Evolutionary conservation across 35 echinoderm and acorn worm genomes (phyloP).

Genomic region (Diadema setosum): DNA sequence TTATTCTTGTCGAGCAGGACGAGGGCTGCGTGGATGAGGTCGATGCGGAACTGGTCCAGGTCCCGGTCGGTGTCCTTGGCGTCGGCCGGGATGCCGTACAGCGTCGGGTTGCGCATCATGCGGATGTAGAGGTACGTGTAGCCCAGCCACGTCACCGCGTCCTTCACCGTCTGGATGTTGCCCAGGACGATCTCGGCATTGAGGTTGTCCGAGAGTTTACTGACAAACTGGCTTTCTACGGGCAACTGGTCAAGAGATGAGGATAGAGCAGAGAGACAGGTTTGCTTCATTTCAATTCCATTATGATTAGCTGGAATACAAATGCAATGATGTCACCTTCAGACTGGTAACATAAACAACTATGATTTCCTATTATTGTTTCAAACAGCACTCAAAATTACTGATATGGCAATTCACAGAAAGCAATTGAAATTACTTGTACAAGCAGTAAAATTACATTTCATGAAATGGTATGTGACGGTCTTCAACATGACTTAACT

Average conservation of each 20-base stretch:
- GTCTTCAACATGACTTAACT: too few relatives aligned
- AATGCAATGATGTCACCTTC: too few relatives aligned
- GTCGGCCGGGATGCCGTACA: conserved; percentile 80
- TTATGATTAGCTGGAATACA: too few relatives aligned
- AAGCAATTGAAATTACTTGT: too few relatives aligned
- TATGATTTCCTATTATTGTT: too few relatives aligned
- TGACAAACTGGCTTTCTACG: conserved; percentile 92
- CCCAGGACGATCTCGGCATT: conserved; percentile 92
- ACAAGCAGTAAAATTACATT: too few relatives aligned
- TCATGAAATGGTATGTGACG: too few relatives aligned
- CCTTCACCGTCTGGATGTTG: conserved; percentile 89
- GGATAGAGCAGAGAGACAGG: too few relatives aligned
- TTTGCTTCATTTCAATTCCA: too few relatives aligned
- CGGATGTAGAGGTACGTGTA: conserved; percentile 99
- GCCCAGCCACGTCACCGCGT: conserved; percentile 94
- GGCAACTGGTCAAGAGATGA: conserved; percentile 57
- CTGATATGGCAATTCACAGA: too few relatives aligned
- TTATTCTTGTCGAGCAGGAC: conserved; percentile 87
- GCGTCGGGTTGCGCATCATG: conserved; percentile 88
- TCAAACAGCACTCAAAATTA: too few relatives aligned
- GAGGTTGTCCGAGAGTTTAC: conserved; percentile 90
- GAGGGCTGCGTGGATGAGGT: conserved; percentile 81
- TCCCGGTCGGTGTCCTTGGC: conserved; percentile 82
- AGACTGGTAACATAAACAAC: too few relatives aligned
- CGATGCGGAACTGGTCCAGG: conserved; percentile 83